Evolutionary conservation across 2,797 vertebrate genomes (phyloP), one percentile per base, ranked within the genome.

Genomic region (Argentina silus): DNA sequence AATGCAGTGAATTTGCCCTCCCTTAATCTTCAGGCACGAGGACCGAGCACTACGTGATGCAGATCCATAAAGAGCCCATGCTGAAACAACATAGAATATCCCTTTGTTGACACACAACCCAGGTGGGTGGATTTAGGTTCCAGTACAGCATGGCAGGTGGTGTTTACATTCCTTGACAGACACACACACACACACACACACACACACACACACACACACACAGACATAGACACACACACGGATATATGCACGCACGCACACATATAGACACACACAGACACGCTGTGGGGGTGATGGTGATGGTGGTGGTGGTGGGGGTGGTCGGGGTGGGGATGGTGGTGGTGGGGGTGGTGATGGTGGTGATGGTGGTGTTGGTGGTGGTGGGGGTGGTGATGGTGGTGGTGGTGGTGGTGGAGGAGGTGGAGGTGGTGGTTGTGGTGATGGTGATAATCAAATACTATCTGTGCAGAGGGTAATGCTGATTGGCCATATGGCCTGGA

Each of bases 401-500:
- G 36, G 36, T 23, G 75, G 73, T 12, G 53, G 76, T 66, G 73
- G 66, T 45, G 36, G 57, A 14, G 72, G 69, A 73, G 81, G 0
- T 64, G 70, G 79, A 84, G 73, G 72, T 73, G 70, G 83, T 74
- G 55, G 69, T 78, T 84, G 84, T 75, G 72, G 71, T 73, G 69
- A 65, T 85, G 81, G 86, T 81, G 81, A 85, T 87, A 82, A 90
- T 89, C 83, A 81, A 84, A 89, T 88, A 87, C n/a, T n/a, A n/a
- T 83, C 80, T 73, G 60, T 62, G 69, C 66, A 23, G 70, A 76
- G 78, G 85, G 88, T 82, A 87, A 84, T 60, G 67, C 53, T 78
- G 79, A 87, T 86, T 45, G 74, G 74, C 64, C 80, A 74, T 79
- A 79, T 75, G 86, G 80, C 72, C 74, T 47, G 44, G 70, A 77